phyloP scores from a whole-genome alignment of 23 tunicate species.

The Styela clava region DNA sequence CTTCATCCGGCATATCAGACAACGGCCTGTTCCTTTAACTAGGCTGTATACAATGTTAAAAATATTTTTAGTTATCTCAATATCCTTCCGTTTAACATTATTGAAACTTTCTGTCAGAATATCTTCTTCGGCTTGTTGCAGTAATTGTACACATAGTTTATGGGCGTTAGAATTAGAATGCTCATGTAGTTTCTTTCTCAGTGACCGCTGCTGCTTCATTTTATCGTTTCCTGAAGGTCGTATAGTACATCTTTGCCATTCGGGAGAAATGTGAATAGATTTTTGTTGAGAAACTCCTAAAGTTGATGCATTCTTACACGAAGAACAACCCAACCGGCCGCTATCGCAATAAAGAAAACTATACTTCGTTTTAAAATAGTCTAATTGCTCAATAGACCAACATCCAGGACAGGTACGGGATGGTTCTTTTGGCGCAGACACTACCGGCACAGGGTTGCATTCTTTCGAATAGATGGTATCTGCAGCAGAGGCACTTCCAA shows the following conservation, averaged over 20 bases:
- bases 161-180: not conserved
- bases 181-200: not conserved
- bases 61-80: not conserved
- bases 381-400: too few species aligned
- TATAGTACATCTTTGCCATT: too few species aligned
- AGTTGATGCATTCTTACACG: too few species aligned
- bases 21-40: not conserved
- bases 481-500: slow-evolving; percentile 8
- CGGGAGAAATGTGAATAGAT: too few species aligned
- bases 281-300: too few species aligned
- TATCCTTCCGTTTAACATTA: too few species aligned
- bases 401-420: not conserved
- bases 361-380: too few species aligned
- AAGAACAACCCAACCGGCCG: too few species aligned
- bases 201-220: too few species aligned
- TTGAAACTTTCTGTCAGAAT: slow-evolving; percentile 3
- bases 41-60: not conserved
- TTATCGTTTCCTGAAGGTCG: too few species aligned
- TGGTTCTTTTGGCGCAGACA: not conserved
- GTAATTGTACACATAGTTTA: too few species aligned
- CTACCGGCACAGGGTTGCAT: slow-evolving; percentile 2
- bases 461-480: slow-evolving; percentile 3
- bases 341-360: too few species aligned
- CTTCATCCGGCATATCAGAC: not conserved
- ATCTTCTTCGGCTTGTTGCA: not conserved